A percentile compares a stretch with the other conserved stretches of the same genome.
Evolutionary conservation across 2,113 vertebrate species (phyloP).

Genomic region (Cromileptes altivelis): DNA sequence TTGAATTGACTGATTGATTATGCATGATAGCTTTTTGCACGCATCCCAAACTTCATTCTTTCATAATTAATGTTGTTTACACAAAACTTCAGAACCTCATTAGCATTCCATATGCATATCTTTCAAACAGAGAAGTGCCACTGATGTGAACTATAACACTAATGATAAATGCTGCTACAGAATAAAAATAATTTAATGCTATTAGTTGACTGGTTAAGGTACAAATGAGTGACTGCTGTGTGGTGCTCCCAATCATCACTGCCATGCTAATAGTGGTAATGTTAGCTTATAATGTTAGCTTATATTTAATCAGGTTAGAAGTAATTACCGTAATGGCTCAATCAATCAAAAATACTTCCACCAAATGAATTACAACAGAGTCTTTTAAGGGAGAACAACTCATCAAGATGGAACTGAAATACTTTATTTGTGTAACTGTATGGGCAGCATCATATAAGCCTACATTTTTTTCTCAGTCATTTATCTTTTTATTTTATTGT

Average conservation of each 20-base stretch:
- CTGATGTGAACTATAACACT: neutral
- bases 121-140: neutral
- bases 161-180: neutral
- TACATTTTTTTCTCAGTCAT: no score
- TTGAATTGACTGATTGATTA: conserved; percentile 7
- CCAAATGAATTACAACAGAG: neutral
- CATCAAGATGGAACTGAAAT: neutral
- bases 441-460: no score
- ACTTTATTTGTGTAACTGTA: no score
- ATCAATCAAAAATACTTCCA: conserved; percentile 6
- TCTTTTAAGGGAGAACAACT: neutral
- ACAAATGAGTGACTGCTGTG: neutral
- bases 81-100: neutral
- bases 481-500: no score
- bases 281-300: neutral
- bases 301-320: neutral
- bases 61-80: conserved; percentile 36
- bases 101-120: neutral
- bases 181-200: neutral
- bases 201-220: neutral
- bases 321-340: neutral
- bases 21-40: neutral
- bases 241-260: neutral
- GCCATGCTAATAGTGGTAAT: neutral
- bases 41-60: conserved; percentile 4